Conservation (phyloP, 2,113 vertebrate species). For the Balaeniceps rex region DNA sequence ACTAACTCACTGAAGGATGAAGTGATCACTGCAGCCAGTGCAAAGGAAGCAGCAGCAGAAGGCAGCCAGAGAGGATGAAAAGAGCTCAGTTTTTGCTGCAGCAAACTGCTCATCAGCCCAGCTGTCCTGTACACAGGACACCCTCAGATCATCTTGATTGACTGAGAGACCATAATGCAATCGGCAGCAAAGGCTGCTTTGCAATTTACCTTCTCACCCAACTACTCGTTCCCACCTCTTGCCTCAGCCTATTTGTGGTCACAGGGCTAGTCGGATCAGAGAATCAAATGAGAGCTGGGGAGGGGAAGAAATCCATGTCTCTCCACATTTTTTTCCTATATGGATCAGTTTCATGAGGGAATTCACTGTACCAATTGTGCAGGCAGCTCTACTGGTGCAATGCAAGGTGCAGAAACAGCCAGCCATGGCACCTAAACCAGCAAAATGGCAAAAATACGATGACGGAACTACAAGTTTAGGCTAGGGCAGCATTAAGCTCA, state of each 20-base stretch:
- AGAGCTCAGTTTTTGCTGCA: neutral
- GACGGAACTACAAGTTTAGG: neutral
- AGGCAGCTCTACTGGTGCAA: neutral
- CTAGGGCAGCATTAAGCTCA: neutral
- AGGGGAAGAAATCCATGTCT: neutral
- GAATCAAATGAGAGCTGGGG: neutral
- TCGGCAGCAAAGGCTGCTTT: fast-evolving
- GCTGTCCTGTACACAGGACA: neutral
- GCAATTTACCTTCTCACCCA: neutral
- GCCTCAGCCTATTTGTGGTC: neutral
- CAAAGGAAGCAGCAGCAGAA: neutral
- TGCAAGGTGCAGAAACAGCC: neutral
- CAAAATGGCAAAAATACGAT: neutral
- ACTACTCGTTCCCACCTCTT: neutral
- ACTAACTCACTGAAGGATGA: neutral
- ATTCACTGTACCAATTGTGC: neutral
- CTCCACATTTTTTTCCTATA: fast-evolving
- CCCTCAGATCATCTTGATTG: neutral
- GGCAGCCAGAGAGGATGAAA: neutral
- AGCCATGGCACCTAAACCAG: neutral
- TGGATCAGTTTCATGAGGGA: neutral
- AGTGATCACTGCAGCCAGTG: neutral
- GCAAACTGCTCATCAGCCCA: neutral
- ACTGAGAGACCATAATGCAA: neutral
- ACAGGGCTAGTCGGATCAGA: neutral